Evolutionary conservation across 2,888 invertebrate species (phyloP), one percentile per base, ranked within the genome.

Genomic region (Drosophila paramelanica): DNA sequence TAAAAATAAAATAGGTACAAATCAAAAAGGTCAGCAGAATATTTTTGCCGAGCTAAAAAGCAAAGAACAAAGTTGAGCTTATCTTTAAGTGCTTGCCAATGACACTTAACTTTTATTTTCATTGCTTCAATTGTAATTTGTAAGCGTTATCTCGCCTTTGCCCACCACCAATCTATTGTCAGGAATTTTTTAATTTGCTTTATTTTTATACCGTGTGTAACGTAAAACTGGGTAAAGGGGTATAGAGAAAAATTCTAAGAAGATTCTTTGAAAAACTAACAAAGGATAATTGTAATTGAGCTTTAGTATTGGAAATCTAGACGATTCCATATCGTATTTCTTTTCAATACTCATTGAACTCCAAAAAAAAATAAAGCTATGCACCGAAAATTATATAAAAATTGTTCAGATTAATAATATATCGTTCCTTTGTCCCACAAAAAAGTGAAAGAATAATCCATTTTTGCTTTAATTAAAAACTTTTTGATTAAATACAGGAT

Each of bases 61-160:
- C 51, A 43, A 52, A 47, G 55, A 56, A 46, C 73, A 84, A 81
- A 70, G 70, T 71, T 64, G 53, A 67, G 70, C 77, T 85, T 82
- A 82, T 85, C 85, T 70, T 50, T 73, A 79, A 73, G 88, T 85
- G 77, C 70, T 79, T 77, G 79, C 73, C 85, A 88, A 76, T 76
- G 82, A 81, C 79, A 82, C 70, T 88, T 73, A 77, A 73, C 69
- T 85, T 82, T 82, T 85, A 85, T 81, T 88, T 77, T 79, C 68
- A 71, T 70, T 67, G 66, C 82, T 81, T 85, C 73, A 88, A 82
- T 88, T 88, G 88, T 73, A 70, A 74, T 78, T 78, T 76, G 78
- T 73, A 53, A 65, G 39, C 64, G 60, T 77, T 68, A 65, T 77
- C 78, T 58, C 41, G 52, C 49, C 46, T 64, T 31, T 10, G 2